phyloP scores from a whole-genome alignment of 1,140 invertebrate genomes.

The Asobara japonica region DNA sequence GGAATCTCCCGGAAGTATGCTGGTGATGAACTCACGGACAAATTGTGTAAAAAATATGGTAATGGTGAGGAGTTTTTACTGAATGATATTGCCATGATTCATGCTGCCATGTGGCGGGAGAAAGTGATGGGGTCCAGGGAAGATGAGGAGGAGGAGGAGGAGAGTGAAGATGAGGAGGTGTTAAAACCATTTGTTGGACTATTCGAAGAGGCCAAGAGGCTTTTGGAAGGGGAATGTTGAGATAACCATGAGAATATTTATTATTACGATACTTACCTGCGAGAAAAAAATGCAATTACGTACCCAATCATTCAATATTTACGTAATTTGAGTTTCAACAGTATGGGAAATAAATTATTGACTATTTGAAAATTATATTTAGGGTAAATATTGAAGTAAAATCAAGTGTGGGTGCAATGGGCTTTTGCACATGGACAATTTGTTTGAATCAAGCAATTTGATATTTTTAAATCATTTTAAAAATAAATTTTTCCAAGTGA shows the following conservation, averaged over 20 bases:
- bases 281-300: too few relatives aligned
- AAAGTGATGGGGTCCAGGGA: constrained; percentile 24
- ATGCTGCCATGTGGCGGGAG: constrained; percentile 53
- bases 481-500: too few relatives aligned
- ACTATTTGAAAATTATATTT: too few relatives aligned
- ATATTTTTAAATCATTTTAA: too few relatives aligned
- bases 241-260: not conserved
- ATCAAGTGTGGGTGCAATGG: too few relatives aligned
- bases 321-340: too few relatives aligned
- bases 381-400: too few relatives aligned
- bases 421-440: too few relatives aligned
- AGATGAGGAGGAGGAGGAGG: constrained; percentile 38
- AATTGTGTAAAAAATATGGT: constrained; percentile 69
- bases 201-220: constrained; percentile 58
- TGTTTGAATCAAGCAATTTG: too few relatives aligned
- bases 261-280: too few relatives aligned
- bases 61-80: constrained; percentile 58
- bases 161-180: constrained; percentile 49
- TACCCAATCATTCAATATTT: too few relatives aligned
- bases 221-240: not conserved
- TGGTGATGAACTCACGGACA: constrained; percentile 72
- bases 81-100: constrained; percentile 57
- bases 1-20: constrained; percentile 78
- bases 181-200: constrained; percentile 56
- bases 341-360: too few relatives aligned